phyloP scores from a whole-genome alignment of 2,888 invertebrate species.

The Athalia cordata region DNA sequence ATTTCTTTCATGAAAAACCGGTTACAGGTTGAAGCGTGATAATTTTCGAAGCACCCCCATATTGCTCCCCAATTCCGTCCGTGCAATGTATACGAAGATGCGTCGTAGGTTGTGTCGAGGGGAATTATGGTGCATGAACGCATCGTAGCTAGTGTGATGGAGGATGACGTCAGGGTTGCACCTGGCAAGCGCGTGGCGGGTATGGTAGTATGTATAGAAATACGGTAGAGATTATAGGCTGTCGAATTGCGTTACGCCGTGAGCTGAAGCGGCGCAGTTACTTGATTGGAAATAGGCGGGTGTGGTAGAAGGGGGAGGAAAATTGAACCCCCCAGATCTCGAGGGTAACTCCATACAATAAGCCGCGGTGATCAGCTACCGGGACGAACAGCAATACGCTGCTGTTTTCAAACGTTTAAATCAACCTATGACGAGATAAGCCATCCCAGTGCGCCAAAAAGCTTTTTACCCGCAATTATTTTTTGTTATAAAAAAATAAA shows the following conservation, averaged over 20 bases:
- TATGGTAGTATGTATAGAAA: too few species aligned
- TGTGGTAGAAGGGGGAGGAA: constrained; percentile 17
- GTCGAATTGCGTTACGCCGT: constrained; percentile 39
- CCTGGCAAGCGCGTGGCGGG: constrained; percentile 42
- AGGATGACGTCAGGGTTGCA: constrained; percentile 41
- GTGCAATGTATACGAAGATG: neutral
- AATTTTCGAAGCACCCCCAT: too few species aligned
- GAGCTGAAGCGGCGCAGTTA: constrained; percentile 45
- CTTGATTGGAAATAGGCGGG: constrained; percentile 61
- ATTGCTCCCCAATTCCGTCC: neutral
- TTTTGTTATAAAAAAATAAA: too few species aligned
- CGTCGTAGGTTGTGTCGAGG: neutral
- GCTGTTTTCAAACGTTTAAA: constrained; percentile 12
- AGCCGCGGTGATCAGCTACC: constrained; percentile 5
- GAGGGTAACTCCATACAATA: constrained; percentile 31
- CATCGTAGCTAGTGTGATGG: constrained; percentile 3
- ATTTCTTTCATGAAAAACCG: neutral
- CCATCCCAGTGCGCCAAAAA: neutral
- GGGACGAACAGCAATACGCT: too few species aligned
- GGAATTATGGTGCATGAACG: neutral
- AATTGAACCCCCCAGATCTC: constrained; percentile 49
- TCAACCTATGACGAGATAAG: neutral
- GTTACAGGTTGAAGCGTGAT: too few species aligned
- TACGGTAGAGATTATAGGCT: constrained; percentile 40
- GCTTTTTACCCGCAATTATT: neutral